These are phyloP conservation scores for Choristoneura fumiferana DNA, from an alignment of 1,140 invertebrate species.

Conservation along the genomic window DNA sequence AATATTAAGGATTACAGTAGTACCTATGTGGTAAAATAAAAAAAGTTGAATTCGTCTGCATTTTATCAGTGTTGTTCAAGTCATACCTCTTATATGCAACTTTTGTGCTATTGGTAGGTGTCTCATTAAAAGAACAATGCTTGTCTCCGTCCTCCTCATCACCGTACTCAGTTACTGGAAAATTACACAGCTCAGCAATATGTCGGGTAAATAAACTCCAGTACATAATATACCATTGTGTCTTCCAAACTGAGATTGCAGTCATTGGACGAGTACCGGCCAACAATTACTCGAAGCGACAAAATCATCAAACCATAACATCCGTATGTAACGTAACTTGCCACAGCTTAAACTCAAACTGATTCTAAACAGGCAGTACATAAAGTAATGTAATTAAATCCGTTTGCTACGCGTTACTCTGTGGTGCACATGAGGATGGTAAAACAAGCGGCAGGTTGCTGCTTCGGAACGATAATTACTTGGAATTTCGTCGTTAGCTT, in stretches of 20 bases:
- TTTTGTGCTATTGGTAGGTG: not conserved
- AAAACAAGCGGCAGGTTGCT: not conserved
- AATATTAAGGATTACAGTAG: too few relatives aligned
- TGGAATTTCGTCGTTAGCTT: not conserved
- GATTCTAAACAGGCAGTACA: not conserved
- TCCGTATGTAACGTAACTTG: slow-evolving; percentile 35
- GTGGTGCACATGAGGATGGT: not conserved
- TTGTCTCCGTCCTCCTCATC: slow-evolving; percentile 36
- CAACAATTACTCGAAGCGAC: slow-evolving; percentile 46
- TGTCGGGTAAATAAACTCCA: slow-evolving; percentile 37
- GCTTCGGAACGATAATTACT: not conserved
- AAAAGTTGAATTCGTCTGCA: too few relatives aligned
- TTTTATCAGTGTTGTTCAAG: too few relatives aligned
- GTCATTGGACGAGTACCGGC: slow-evolving; percentile 41
- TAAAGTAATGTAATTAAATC: slow-evolving; percentile 1
- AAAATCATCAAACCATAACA: slow-evolving; percentile 49
- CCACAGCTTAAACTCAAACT: slow-evolving; percentile 31
- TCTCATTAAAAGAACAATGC: slow-evolving; percentile 53
- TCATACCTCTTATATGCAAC: too few relatives aligned
- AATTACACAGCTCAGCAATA: slow-evolving; percentile 59
- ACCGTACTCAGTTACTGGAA: slow-evolving; percentile 59
- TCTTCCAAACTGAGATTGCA: slow-evolving; percentile 33
- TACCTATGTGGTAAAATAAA: too few relatives aligned
- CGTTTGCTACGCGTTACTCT: not conserved
- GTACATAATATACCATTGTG: slow-evolving; percentile 38